phyloP scores from a whole-genome alignment of 2,888 invertebrate species.

The Sesamia inferens region DNA sequence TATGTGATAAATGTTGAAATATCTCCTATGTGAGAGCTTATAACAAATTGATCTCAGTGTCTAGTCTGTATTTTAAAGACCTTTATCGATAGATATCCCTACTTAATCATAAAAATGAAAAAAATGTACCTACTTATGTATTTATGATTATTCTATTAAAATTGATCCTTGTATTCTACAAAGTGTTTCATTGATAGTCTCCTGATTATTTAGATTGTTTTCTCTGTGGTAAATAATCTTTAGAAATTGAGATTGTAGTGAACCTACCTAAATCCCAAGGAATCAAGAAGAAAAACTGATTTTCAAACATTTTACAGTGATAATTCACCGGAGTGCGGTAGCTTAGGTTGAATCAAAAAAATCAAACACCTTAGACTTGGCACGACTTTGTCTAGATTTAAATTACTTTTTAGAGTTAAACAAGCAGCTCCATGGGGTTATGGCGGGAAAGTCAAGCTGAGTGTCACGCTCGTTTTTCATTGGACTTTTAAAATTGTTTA shows the following conservation, averaged over 20 bases:
- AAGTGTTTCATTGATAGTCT: constrained; percentile 21
- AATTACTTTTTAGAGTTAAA: too few relatives aligned
- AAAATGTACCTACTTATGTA: constrained; percentile 36
- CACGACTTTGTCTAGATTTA: too few relatives aligned
- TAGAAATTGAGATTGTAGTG: too few relatives aligned
- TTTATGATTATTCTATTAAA: constrained; percentile 35
- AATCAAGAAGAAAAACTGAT: not conserved
- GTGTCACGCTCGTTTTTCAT: too few relatives aligned
- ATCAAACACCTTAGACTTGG: too few relatives aligned
- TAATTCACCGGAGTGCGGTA: not conserved
- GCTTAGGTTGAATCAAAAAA: not conserved
- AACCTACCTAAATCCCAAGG: not conserved
- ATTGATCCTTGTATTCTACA: constrained; percentile 18
- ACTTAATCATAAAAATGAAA: constrained; percentile 17
- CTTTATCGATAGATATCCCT: constrained; percentile 9
- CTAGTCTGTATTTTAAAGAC: constrained; percentile 42
- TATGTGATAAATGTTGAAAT: constrained; percentile 49
- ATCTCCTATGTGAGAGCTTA: constrained; percentile 11
- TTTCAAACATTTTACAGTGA: not conserved
- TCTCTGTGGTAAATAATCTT: not conserved
- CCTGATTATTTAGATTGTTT: not conserved
- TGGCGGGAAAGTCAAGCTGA: too few relatives aligned
- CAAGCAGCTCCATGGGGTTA: too few relatives aligned
- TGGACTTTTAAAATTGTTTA: too few relatives aligned
- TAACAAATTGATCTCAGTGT: constrained; percentile 55